These are phyloP conservation scores for Campoplex capitator DNA, from an alignment of 2,888 invertebrate species.

Conservation along the genomic window DNA sequence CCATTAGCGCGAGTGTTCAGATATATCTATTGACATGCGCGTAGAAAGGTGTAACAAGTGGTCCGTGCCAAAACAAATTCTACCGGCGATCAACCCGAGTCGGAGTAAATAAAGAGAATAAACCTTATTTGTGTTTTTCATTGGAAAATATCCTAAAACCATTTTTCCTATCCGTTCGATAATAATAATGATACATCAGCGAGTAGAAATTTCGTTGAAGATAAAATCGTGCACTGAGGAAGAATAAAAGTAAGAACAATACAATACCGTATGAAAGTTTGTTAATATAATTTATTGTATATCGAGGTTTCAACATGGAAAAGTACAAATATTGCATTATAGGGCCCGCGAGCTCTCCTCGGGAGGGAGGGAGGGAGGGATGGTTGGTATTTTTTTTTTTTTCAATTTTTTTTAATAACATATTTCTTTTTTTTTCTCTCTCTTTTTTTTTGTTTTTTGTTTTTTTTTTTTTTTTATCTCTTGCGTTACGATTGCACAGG, in stretches of 20 bases:
- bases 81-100: background rate
- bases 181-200: no score
- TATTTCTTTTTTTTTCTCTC: constrained; percentile 43
- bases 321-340: constrained; percentile 85
- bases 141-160: no score
- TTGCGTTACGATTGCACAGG: constrained; percentile 72
- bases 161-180: no score
- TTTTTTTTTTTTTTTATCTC: constrained; percentile 18
- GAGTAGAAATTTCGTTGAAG: background rate
- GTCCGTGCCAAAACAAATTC: background rate
- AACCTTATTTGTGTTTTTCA: background rate
- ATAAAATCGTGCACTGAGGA: background rate
- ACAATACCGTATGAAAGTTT: constrained; percentile 80
- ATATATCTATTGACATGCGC: no score
- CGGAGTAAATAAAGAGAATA: background rate
- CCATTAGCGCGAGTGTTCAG: no score
- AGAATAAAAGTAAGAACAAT: constrained; percentile 14
- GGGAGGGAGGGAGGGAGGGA: constrained; percentile 83
- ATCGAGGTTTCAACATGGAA: constrained; percentile 85
- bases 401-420: constrained; percentile 43
- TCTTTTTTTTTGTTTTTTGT: constrained; percentile 37
- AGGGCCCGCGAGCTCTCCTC: constrained; percentile 84
- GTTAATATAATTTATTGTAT: constrained; percentile 85
- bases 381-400: constrained; percentile 68
- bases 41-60: background rate